Evolutionary conservation across 2,113 vertebrate species (phyloP).

Genomic region (Ageneiosus marmoratus): DNA sequence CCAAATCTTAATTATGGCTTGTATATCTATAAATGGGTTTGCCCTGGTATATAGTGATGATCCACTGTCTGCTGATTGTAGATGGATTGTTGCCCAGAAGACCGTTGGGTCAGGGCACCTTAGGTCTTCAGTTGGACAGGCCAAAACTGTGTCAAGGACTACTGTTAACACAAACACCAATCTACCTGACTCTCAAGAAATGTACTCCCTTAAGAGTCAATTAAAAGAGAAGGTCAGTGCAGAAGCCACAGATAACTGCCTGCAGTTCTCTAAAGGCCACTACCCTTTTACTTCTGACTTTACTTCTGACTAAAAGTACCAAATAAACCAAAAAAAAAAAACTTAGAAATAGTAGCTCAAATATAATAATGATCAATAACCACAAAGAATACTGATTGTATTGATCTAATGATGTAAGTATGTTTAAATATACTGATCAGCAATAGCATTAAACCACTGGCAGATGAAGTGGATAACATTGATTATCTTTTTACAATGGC

Average conservation of each 20-base stretch:
- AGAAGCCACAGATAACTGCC: conserved; percentile 20
- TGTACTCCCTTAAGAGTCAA: conserved; percentile 64
- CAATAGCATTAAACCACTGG: no score
- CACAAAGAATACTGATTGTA: no score
- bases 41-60: neutral
- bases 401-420: no score
- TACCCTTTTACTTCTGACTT: neutral
- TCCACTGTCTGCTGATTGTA: neutral
- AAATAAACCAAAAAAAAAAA: no score
- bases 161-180: conserved; percentile 25
- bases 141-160: conserved; percentile 54
- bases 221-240: conserved; percentile 62
- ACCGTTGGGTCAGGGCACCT: conserved; percentile 25
- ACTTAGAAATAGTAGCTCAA: neutral
- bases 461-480: no score
- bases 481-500: no score
- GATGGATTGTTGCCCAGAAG: conserved; percentile 21
- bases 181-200: conserved; percentile 45
- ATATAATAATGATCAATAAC: neutral
- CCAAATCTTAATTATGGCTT: neutral
- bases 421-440: no score
- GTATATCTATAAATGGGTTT: neutral
- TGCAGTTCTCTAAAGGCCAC: neutral
- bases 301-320: no score
- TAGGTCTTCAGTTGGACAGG: conserved; percentile 47